Evolutionary conservation across 2,888 invertebrate genomes (phyloP), one percentile per base, ranked within the genome.

Genomic region (Dicranocentrus wangi): DNA sequence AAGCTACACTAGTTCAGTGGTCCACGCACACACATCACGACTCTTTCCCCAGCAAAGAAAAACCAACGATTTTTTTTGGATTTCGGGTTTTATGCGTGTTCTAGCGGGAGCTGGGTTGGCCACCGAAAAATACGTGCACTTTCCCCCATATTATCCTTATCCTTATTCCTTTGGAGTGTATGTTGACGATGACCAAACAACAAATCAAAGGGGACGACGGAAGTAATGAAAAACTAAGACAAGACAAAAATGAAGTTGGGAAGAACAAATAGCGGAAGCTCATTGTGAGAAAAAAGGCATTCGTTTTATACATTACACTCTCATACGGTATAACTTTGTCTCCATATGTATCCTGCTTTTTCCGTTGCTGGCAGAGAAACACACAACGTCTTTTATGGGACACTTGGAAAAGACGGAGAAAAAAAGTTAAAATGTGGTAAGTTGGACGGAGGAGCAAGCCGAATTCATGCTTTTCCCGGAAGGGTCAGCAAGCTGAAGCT

Each of bases 401-500:
- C 19, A 51, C 25, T 32, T 61, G 2, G 39, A 39, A 39, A 39
- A 39, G 13, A 13, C 39, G 39, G 39, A 39, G 39, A 39, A 13
- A 39, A 13, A 39, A 39, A 39, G 8, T 23, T 19, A n/a, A 58
- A 10, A 61, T 25, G 1, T 61, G 13, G 21, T 19, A 55, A 55
- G 21, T 55, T 17, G 21, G 13, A 17, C 21, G 13, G 19, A 55
- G 13, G 55, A 55, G 39, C 19, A 55, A 21, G 55, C 2, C 3
- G 13, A 53, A 66, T 79, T 55, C 58, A 53, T 60, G 68, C 28
- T 25, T 60, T 58, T 58, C 60, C 63, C 61, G 82, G 69, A 78
- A 78, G 55, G 82, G 82, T 82, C 82, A 73, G 68, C 78, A 78
- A 82, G 72, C 76, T 82, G 72, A 39, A 61, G 43, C 71, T 71